Evolutionary conservation across 2,797 vertebrate species (phyloP).

Genomic region (Clarias platycephalus): DNA sequence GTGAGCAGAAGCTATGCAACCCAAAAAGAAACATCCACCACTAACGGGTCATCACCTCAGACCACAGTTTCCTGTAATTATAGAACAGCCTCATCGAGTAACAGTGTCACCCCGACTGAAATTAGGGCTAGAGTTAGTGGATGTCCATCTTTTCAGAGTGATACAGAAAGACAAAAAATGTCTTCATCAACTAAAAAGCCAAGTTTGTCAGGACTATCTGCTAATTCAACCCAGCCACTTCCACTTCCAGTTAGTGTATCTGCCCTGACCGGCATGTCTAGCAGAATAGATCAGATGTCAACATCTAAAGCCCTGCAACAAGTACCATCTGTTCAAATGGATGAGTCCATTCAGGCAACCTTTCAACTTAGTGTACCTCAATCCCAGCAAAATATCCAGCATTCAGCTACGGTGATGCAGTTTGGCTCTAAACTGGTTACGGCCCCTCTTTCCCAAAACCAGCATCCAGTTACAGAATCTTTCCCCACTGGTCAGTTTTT

Average conservation of each 20-base stretch:
- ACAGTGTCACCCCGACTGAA: slow-evolving; percentile 18
- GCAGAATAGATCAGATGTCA: slow-evolving; percentile 13
- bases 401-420: neutral
- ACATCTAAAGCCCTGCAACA: slow-evolving; percentile 9
- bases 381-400: slow-evolving; percentile 33
- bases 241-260: slow-evolving; percentile 4
- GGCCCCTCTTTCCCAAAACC: neutral
- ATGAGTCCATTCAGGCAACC: slow-evolving; percentile 13
- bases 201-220: neutral
- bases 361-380: neutral
- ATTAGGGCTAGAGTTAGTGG: slow-evolving; percentile 9
- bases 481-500: slow-evolving; percentile 17
- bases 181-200: slow-evolving; percentile 14
- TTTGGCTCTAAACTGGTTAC: slow-evolving; percentile 5
- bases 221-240: slow-evolving; percentile 22
- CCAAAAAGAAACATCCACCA: slow-evolving; percentile 28
- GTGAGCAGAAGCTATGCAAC: slow-evolving; percentile 35
- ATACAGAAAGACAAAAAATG: slow-evolving; percentile 17
- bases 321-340: neutral
- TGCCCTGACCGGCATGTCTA: slow-evolving; percentile 13
- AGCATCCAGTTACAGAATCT: slow-evolving; percentile 19
- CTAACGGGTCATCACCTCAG: neutral
- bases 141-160: slow-evolving; percentile 11
- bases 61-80: slow-evolving; percentile 18
- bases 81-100: slow-evolving; percentile 24